Evolutionary conservation across 1,140 invertebrate species (phyloP), one percentile per base, ranked within the genome.

Genomic region (Aphaenogaster ashmeadi): DNA sequence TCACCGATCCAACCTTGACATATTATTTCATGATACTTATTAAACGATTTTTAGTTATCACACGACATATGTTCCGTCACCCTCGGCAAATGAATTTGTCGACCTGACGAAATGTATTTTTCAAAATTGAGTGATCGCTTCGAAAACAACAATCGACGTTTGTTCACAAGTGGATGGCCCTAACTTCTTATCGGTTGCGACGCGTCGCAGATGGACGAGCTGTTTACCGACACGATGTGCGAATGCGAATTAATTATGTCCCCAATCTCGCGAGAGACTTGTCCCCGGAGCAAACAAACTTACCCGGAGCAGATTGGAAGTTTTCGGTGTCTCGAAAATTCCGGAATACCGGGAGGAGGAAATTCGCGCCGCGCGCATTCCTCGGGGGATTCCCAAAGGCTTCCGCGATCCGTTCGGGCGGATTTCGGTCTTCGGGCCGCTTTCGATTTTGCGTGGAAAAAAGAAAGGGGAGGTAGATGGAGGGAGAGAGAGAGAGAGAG

Each of bases 231-330:
- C 9, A 11, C 6, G 38, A 41, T 7, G 54, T 5, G 33, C 11
- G 27, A n/a, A 11, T 21, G 9, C 21, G 67, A 75, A 75, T 84
- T 84, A 84, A 84, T 83, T 60, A 47, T 44, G 13, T 33, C n/a
- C 36, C 8, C 67, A 27, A 47, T 84, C 54, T 54, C 27, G 60
- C 11, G 18, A n/a, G 38, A 44, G 38, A 60, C 41, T 74, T 33
- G 21, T 84, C 13, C 50, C 18, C 27, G 36, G n/a, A 62, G 41
- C 56, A 54, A 47, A 75, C 56, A 60, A 75, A 84, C 56, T 60
- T 21, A 38, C 50, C 33, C 44, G 54, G 54, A 7, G 21, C 52
- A 66, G 52, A 66, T 36, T 72, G 38, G 27, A 47, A 72, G 67
- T 83, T 83, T 33, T 74, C 47, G 33, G 38, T 11, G 44, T 79